Evolutionary conservation across 2,113 vertebrate genomes (phyloP), one percentile per base, ranked within the genome.

Genomic region (Acanthochromis polyacanthus): DNA sequence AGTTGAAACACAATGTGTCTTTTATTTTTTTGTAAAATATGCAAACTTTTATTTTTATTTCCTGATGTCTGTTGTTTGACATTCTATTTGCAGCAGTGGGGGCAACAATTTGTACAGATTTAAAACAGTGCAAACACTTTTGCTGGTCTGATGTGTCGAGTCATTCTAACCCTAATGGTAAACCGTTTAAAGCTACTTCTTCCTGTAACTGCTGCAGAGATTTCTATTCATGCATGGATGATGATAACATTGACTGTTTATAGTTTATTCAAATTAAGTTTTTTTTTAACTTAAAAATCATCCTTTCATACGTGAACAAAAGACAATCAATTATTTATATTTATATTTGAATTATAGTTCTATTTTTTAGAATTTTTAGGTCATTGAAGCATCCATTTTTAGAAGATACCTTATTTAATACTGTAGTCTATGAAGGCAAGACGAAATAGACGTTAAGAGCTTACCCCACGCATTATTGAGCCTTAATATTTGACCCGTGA

Each of bases 121-220:
- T 62, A 64, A 71, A 83, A 71, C 63, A 38, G 56, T 51, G 79
- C 46, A 80, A 85, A 87, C 61, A 77, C 64, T 86, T 89, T 91
- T 81, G 82, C 88, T 93, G 88, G 57, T 92, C 80, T 82, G 86
- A 70, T 80, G 88, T 85, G 89, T 88, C 15, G 71, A 77, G 79
- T 78, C 75, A 73, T 85, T 74, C 68, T 82, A 80, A 80, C 77
- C 71, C n/a, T n/a, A n/a, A 65, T 64, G 48, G 57, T 85, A 83
- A 93, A 94, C 90, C 90, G 88, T 93, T 95, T 95, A 93, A 93
- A 94, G 91, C 91, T 92, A 94, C 91, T 94, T 92, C 92, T 91
- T 90, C 85, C 69, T 89, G 68, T 77, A 86, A 88, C 87, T 84
- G 73, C 83, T 83, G 90, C 86, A 88, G 63, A 80, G 51, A 84